A percentile compares a stretch with the other conserved stretches of the same genome.
phyloP scores from a whole-genome alignment of 2,797 vertebrate genomes.

The Girardinus metallicus region DNA sequence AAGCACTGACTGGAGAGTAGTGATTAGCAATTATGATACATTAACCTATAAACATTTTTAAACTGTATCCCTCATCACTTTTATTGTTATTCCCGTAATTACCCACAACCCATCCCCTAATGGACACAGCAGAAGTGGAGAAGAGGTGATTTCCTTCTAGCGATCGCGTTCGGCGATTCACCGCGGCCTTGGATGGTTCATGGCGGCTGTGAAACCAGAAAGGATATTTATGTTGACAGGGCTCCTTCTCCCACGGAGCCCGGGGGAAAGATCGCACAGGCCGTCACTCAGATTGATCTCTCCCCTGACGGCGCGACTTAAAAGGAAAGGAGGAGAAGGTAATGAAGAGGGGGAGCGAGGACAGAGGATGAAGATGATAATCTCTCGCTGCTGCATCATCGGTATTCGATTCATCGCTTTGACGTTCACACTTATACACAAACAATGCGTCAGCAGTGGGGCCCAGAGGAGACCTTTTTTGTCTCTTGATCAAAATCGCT shows the following conservation, averaged over 20 bases:
- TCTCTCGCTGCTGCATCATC: constrained; percentile 53
- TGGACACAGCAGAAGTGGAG: neutral
- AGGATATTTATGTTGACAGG: constrained; percentile 75
- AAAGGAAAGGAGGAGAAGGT: constrained; percentile 64
- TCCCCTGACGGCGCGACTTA: constrained; percentile 66
- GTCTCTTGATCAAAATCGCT: constrained; percentile 26
- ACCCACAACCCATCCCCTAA: neutral
- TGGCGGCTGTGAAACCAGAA: constrained; percentile 44
- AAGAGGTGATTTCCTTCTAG: constrained; percentile 19
- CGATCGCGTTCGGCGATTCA: constrained; percentile 55
- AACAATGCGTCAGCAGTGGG: constrained; percentile 33
- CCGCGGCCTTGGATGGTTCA: constrained; percentile 54
- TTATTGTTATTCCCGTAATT: neutral
- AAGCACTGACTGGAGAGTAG: neutral
- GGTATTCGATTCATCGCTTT: constrained; percentile 48
- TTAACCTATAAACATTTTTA: neutral
- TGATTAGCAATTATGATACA: neutral
- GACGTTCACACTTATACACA: constrained; percentile 39
- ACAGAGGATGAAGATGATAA: constrained; percentile 45
- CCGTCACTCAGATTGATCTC: constrained; percentile 74
- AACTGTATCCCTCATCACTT: neutral
- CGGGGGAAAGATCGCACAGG: constrained; percentile 69
- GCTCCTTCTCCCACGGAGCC: constrained; percentile 67
- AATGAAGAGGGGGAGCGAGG: constrained; percentile 53
- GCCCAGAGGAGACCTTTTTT: constrained; percentile 52